Evolutionary conservation across 2,888 invertebrate species (phyloP).

Genomic region (Eupithecia insigniata): DNA sequence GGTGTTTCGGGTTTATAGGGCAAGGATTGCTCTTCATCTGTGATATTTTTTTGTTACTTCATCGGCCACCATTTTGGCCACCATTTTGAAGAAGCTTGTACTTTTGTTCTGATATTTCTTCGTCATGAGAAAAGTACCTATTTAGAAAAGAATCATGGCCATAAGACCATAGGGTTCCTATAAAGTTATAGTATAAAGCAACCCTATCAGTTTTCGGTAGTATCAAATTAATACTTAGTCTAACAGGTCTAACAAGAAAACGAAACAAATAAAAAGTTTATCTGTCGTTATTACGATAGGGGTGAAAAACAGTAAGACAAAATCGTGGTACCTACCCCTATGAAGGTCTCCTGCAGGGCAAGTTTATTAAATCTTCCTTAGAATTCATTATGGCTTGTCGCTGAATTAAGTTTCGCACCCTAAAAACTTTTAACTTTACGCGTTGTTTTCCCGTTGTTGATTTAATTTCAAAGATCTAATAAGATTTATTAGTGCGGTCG

Average conservation of each 20-base stretch:
- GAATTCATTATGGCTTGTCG: slow-evolving; percentile 70
- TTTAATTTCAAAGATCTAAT: slow-evolving; percentile 61
- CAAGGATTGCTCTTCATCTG: slow-evolving; percentile 13
- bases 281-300: slow-evolving; percentile 45
- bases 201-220: neutral
- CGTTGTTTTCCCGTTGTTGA: slow-evolving; percentile 59
- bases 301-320: slow-evolving; percentile 56
- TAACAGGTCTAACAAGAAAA: slow-evolving; percentile 41
- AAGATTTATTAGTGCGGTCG: slow-evolving; percentile 53
- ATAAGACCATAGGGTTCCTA: too few relatives aligned
- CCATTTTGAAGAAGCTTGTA: neutral
- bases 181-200: too few relatives aligned
- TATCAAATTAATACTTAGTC: neutral
- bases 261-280: slow-evolving; percentile 46
- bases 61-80: neutral
- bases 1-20: slow-evolving; percentile 34
- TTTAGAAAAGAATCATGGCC: neutral
- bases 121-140: neutral
- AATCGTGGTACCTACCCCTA: slow-evolving; percentile 55
- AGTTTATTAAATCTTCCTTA: slow-evolving; percentile 72
- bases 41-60: slow-evolving; percentile 7
- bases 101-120: neutral
- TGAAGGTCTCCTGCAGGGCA: slow-evolving; percentile 54
- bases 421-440: slow-evolving; percentile 62
- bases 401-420: slow-evolving; percentile 73